These are phyloP conservation scores for Machimus atricapillus DNA, from an alignment of 2,888 invertebrate species.

Conservation along the genomic window DNA sequence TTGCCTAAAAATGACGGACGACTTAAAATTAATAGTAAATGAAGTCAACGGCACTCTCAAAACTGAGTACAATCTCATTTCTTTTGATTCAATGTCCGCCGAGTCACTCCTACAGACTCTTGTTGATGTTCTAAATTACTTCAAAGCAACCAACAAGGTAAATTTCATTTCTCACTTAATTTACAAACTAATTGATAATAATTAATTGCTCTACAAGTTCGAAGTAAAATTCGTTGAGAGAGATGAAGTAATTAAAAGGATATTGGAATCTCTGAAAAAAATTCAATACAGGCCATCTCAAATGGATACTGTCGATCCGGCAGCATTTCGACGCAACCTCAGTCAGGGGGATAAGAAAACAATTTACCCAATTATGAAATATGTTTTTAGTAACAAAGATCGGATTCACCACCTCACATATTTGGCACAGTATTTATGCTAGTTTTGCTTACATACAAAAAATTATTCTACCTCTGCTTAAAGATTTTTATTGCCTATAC, in stretches of 20 bases:
- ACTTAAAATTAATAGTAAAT: slow-evolving; percentile 73
- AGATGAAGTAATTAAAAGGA: slow-evolving; percentile 76
- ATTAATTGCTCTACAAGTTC: slow-evolving; percentile 57
- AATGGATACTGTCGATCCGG: slow-evolving; percentile 61
- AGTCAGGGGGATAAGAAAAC: slow-evolving; percentile 75
- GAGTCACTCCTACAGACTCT: slow-evolving; percentile 80
- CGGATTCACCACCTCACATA: slow-evolving; percentile 84
- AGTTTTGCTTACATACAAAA: neutral
- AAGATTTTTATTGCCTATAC: slow-evolving; percentile 67
- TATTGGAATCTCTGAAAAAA: slow-evolving; percentile 74
- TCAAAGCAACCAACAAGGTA: slow-evolving; percentile 73
- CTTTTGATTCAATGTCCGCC: slow-evolving; percentile 80
- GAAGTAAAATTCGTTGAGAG: slow-evolving; percentile 78
- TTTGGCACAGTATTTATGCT: slow-evolving; percentile 69
- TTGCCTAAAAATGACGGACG: slow-evolving; percentile 66
- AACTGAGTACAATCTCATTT: slow-evolving; percentile 80
- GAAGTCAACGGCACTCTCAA: slow-evolving; percentile 77
- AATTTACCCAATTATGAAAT: slow-evolving; percentile 79
- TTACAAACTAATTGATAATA: neutral
- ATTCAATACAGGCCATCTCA: slow-evolving; percentile 80
- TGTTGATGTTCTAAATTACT: slow-evolving; percentile 76
- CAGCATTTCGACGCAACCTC: slow-evolving; percentile 62
- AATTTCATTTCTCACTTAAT: slow-evolving; percentile 20
- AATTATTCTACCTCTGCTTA: slow-evolving; percentile 31
- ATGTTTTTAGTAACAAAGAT: slow-evolving; percentile 77